phyloP scores from a whole-genome alignment of 2,888 invertebrate species.

The Drosophila atripex region DNA sequence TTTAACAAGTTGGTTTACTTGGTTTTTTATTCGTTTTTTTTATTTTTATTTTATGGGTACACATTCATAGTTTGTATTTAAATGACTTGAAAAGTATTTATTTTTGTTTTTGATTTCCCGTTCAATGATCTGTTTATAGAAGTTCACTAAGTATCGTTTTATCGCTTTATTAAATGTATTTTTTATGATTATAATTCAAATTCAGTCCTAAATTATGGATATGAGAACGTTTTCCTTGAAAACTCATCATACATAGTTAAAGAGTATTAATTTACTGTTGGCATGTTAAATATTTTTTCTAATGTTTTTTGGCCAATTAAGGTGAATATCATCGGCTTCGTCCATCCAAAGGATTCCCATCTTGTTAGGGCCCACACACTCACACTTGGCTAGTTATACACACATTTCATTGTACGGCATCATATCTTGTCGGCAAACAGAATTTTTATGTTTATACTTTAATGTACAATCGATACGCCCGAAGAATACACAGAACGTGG shows the following conservation, averaged over 20 bases:
- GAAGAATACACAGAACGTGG: constrained; percentile 11
- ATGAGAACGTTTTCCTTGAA: constrained; percentile 63
- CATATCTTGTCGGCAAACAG: constrained; percentile 44
- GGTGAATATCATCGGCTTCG: constrained; percentile 25
- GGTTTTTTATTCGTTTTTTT: constrained; percentile 27
- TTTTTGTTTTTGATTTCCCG: constrained; percentile 13
- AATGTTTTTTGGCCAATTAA: constrained; percentile 32
- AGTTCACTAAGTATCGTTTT: constrained; percentile 8
- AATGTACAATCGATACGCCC: constrained; percentile 66
- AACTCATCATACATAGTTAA: constrained; percentile 5
- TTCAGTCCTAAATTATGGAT: constrained; percentile 76
- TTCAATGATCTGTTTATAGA: constrained; percentile 12
- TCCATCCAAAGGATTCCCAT: constrained; percentile 1
- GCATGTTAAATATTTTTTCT: constrained; percentile 14
- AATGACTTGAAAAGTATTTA: constrained; percentile 27
- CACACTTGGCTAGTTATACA: constrained; percentile 41
- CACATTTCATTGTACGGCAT: constrained; percentile 54
- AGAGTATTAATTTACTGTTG: constrained; percentile 8
- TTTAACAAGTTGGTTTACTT: constrained; percentile 66
- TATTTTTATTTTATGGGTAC: constrained; percentile 12
- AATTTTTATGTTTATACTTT: constrained; percentile 56
- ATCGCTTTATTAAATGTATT: neutral
- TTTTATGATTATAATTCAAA: constrained; percentile 19
- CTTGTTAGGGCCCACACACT: constrained; percentile 2
- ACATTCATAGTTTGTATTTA: constrained; percentile 17